Conservation (phyloP, 2,797 vertebrate genomes). For the Rhinophrynus dorsalis region DNA sequence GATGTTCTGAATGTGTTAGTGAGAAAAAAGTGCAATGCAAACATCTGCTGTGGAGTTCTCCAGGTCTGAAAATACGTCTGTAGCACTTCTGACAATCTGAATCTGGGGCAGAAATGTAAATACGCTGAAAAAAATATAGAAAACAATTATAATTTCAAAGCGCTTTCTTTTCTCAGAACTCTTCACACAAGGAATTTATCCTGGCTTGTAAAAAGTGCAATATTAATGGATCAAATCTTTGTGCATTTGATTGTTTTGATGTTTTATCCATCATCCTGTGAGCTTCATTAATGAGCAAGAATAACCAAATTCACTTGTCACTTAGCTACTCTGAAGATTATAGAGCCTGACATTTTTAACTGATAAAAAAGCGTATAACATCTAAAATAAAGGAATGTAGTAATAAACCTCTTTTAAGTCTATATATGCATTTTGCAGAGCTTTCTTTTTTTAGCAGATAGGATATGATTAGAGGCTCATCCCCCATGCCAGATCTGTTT, state of each 20-base stretch:
- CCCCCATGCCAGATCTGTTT: not conserved
- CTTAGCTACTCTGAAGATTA: not conserved
- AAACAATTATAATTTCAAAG: not conserved
- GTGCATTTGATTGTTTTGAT: slow-evolving; percentile 28
- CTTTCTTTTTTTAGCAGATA: not conserved
- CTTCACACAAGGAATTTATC: not conserved
- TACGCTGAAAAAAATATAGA: not conserved
- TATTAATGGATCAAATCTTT: not conserved
- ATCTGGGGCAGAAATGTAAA: not conserved
- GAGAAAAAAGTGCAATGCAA: slow-evolving; percentile 74
- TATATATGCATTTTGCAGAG: not conserved
- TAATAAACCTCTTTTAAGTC: slow-evolving; percentile 6
- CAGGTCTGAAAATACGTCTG: slow-evolving; percentile 73
- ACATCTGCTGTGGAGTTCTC: slow-evolving; percentile 74
- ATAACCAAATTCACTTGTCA: not conserved
- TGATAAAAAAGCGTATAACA: not conserved
- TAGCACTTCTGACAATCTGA: slow-evolving; percentile 60
- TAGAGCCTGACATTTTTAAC: not conserved
- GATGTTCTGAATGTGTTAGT: slow-evolving; percentile 48
- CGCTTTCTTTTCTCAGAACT: not conserved
- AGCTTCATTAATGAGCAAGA: slow-evolving; percentile 18
- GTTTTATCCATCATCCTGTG: slow-evolving; percentile 34
- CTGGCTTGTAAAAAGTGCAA: slow-evolving; percentile 7
- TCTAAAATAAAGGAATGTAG: not conserved
- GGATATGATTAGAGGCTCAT: not conserved